phyloP scores from a whole-genome alignment of 2,888 invertebrate genomes.

The Mellilla xanthometata region DNA sequence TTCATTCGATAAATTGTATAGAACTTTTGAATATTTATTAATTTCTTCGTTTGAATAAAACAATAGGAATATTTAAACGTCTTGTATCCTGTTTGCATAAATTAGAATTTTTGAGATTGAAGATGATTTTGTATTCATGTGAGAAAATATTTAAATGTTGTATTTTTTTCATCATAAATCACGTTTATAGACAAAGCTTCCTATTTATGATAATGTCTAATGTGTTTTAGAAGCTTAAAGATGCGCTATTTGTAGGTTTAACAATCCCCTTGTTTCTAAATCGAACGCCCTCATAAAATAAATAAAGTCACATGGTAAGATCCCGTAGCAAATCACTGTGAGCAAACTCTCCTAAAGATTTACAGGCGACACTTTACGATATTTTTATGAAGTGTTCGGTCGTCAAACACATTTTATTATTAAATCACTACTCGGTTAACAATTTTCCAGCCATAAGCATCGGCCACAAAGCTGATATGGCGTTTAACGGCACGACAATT shows the following conservation, averaged over 20 bases:
- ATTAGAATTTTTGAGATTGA: conserved; percentile 9
- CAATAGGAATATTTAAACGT: conserved; percentile 8
- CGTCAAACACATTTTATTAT: conserved; percentile 72
- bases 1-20: conserved; percentile 29
- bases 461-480: conserved; percentile 74
- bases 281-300: background rate
- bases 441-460: conserved; percentile 72
- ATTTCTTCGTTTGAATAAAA: conserved; percentile 9
- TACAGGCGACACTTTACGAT: conserved; percentile 59
- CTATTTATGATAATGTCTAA: conserved; percentile 10
- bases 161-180: conserved; percentile 7
- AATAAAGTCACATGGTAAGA: conserved; percentile 8
- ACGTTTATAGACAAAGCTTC: conserved; percentile 1
- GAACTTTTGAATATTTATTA: conserved; percentile 21
- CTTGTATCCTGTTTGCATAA: conserved; percentile 10
- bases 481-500: conserved; percentile 78
- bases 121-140: conserved; percentile 7
- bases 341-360: conserved; percentile 45
- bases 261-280: conserved; percentile 1
- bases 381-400: conserved; percentile 67
- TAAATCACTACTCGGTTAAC: conserved; percentile 75
- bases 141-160: conserved; percentile 3
- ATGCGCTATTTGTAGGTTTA: conserved; percentile 1
- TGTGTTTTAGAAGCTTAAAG: conserved; percentile 3
- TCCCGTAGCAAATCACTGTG: conserved; percentile 38